phyloP scores from a whole-genome alignment of 2,113 vertebrate species.

The Lipotes vexillifer region DNA sequence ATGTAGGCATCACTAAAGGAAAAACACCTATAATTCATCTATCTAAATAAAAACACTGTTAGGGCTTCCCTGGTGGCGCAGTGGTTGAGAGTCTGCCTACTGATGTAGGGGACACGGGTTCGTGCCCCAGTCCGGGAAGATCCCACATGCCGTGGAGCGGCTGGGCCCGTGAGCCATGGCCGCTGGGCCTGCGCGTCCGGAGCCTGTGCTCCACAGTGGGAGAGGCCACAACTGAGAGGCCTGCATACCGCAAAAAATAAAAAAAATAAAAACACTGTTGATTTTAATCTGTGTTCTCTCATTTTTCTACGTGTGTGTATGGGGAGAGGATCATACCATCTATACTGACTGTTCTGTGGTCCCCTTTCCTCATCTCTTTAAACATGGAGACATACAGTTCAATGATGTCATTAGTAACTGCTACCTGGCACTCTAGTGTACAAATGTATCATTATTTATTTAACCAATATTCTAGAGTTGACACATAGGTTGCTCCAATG shows the following conservation, averaged over 20 bases:
- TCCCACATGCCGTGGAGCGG: too few relatives aligned
- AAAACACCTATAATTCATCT: background rate
- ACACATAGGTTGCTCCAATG: background rate
- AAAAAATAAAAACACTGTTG: too few relatives aligned
- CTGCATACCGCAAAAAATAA: too few relatives aligned
- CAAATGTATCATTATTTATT: background rate
- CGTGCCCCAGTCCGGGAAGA: too few relatives aligned
- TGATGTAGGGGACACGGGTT: too few relatives aligned
- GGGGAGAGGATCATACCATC: too few relatives aligned
- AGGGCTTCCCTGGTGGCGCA: too few relatives aligned
- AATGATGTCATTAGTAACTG: background rate
- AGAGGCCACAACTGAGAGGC: too few relatives aligned
- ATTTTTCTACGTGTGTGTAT: background rate
- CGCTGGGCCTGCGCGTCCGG: too few relatives aligned
- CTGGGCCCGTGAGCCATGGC: too few relatives aligned
- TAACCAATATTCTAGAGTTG: background rate
- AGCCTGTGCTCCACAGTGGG: too few relatives aligned
- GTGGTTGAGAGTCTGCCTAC: too few relatives aligned
- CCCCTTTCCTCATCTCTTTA: background rate
- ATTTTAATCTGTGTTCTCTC: background rate
- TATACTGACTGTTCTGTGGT: background rate
- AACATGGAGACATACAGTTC: background rate
- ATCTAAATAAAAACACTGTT: background rate
- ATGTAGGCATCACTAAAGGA: background rate
- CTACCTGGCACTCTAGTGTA: background rate